phyloP scores from a whole-genome alignment of 2,797 vertebrate species.

The Fundulus diaphanus region DNA sequence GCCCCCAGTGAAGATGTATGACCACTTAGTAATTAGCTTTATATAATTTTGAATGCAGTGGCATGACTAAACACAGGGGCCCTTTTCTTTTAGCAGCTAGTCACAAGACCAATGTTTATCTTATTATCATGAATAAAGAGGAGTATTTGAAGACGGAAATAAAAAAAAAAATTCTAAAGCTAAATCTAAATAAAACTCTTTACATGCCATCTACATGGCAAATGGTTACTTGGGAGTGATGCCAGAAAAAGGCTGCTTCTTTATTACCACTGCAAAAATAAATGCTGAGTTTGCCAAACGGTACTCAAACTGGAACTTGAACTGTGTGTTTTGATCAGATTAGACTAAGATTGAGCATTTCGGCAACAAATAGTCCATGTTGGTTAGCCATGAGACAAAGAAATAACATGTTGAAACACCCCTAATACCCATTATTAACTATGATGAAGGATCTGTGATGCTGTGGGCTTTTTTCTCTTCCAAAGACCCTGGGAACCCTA shows the following conservation, averaged over 20 bases:
- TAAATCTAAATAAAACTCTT: neutral
- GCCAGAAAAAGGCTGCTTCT: neutral
- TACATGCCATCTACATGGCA: neutral
- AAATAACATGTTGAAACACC: neutral
- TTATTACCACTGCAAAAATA: neutral
- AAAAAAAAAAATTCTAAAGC: neutral
- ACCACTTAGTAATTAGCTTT: neutral
- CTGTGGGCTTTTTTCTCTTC: neutral
- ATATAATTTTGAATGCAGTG: neutral
- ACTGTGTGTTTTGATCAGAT: neutral
- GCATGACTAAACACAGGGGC: neutral
- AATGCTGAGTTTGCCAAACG: neutral
- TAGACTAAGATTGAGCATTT: neutral
- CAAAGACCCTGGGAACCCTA: neutral
- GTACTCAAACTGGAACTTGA: neutral
- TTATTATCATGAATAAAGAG: neutral
- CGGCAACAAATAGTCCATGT: neutral
- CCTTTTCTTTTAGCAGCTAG: neutral
- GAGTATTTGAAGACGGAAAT: neutral
- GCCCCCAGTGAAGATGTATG: neutral
- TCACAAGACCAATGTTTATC: neutral
- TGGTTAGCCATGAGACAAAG: neutral
- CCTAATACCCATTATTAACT: neutral
- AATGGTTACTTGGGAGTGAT: neutral
- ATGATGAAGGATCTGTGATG: neutral